phyloP scores from a whole-genome alignment of 2,888 invertebrate species.

The Scotopteryx bipunctaria region DNA sequence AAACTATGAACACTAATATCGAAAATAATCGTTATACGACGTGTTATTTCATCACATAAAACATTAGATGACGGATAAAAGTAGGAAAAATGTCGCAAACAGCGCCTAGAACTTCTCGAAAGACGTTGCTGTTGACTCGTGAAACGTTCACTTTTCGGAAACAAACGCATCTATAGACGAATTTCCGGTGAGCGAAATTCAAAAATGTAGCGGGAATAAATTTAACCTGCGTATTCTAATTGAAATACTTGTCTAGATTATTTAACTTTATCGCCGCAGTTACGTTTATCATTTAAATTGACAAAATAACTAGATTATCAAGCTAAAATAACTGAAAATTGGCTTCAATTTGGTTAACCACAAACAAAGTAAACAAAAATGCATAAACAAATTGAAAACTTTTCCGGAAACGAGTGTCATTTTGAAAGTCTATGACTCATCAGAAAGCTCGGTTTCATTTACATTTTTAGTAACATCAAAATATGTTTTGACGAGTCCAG shows the following conservation, averaged over 20 bases:
- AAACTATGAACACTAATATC: conserved; percentile 82
- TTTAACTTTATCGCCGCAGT: too few relatives aligned
- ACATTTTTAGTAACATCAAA: conserved; percentile 26
- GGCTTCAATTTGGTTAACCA: conserved; percentile 42
- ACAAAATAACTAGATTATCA: background rate
- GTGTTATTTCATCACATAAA: conserved; percentile 83
- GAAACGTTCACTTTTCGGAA: conserved; percentile 84
- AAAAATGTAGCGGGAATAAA: conserved; percentile 71
- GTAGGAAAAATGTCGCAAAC: conserved; percentile 83
- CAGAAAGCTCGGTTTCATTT: conserved; percentile 58
- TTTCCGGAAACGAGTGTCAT: conserved; percentile 82
- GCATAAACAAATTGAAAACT: conserved; percentile 67
- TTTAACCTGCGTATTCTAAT: conserved; percentile 14
- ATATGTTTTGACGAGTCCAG: conserved; percentile 13
- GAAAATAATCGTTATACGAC: conserved; percentile 76
- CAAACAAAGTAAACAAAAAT: conserved; percentile 57
- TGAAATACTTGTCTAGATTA: background rate
- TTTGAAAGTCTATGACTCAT: conserved; percentile 78
- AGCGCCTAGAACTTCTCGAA: conserved; percentile 82
- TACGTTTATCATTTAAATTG: too few relatives aligned
- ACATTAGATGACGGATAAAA: conserved; percentile 82
- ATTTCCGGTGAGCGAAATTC: conserved; percentile 79
- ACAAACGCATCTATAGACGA: conserved; percentile 83
- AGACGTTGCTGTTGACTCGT: conserved; percentile 84
- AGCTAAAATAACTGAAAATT: conserved; percentile 17